These are phyloP conservation scores for Caenorhabditis parvicauda DNA, from an alignment of 2,888 invertebrate species.

Conservation along the genomic window DNA sequence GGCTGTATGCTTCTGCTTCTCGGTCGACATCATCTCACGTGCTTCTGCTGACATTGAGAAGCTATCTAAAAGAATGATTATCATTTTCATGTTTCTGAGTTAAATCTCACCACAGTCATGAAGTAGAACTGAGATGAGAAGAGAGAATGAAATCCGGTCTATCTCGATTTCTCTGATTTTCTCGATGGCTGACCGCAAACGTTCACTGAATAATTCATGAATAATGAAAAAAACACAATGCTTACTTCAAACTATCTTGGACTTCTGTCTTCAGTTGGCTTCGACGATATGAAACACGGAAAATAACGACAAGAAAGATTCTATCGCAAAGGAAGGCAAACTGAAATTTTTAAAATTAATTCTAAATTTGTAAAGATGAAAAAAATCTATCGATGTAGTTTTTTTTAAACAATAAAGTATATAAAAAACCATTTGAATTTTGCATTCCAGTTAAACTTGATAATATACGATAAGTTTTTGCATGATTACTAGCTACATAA, in stretches of 20 bases:
- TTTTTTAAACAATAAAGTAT: too few species aligned
- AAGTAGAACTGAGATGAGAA: conserved; percentile 9
- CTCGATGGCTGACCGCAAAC: conserved; percentile 1
- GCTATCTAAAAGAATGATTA: conserved; percentile 7
- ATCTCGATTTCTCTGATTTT: conserved; percentile 5
- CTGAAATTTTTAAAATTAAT: background rate
- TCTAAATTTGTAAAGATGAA: background rate
- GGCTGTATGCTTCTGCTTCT: conserved; percentile 3
- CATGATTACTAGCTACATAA: too few species aligned
- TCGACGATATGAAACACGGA: conserved; percentile 8
- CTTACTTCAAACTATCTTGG: background rate
- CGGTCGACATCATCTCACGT: conserved; percentile 7
- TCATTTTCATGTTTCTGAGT: background rate
- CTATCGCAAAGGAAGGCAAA: conserved; percentile 13
- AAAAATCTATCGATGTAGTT: background rate
- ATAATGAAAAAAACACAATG: background rate
- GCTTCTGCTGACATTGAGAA: conserved; percentile 5
- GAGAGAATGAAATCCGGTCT: conserved; percentile 7
- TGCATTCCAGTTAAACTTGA: too few species aligned
- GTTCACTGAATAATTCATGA: too few species aligned
- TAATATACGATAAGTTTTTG: too few species aligned
- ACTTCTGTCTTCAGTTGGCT: background rate
- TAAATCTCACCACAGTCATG: conserved; percentile 8
- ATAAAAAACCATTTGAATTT: too few species aligned
- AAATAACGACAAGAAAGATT: conserved; percentile 4